A percentile compares a stretch with the other conserved stretches of the same genome.
These are phyloP conservation scores for Aspidapion aeneum DNA, from an alignment of 2,888 invertebrate genomes.

Conservation along the genomic window DNA sequence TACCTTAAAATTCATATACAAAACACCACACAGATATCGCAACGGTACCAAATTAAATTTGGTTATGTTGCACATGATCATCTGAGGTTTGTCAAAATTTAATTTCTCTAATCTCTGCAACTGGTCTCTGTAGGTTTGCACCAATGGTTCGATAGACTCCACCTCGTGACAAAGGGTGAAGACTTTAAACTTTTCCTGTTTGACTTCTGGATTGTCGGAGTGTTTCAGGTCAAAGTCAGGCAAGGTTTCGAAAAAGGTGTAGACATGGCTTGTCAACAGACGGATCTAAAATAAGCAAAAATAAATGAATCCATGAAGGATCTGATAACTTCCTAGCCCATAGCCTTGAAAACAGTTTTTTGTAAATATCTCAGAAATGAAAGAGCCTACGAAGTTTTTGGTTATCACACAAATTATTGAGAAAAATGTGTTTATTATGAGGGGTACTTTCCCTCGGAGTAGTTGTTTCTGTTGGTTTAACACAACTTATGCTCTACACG, in stretches of 20 bases:
- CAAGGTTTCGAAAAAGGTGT: conserved; percentile 62
- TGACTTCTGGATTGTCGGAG: conserved; percentile 38
- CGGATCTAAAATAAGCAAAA: too few species aligned
- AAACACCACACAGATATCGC: conserved; percentile 74
- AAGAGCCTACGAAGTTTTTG: too few species aligned
- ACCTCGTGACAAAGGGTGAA: conserved; percentile 67
- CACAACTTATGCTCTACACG: too few species aligned
- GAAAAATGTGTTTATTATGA: too few species aligned
- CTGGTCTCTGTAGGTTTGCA: conserved; percentile 79
- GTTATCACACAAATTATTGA: too few species aligned
- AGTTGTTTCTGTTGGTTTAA: too few species aligned
- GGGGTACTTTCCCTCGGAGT: too few species aligned
- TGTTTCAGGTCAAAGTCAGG: conserved; percentile 48
- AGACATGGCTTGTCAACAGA: conserved; percentile 68
- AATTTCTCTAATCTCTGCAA: conserved; percentile 71
- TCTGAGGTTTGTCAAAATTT: conserved; percentile 58
- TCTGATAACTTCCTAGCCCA: too few species aligned
- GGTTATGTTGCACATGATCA: conserved; percentile 52
- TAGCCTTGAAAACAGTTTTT: too few species aligned
- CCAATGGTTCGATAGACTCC: conserved; percentile 66
- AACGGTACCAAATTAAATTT: conserved; percentile 64
- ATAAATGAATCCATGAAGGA: too few species aligned
- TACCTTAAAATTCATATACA: conserved; percentile 84
- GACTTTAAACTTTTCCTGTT: conserved; percentile 53
- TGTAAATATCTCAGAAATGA: too few species aligned